A percentile compares a stretch with the other conserved stretches of the same genome.
Conservation (phyloP, 2,113 vertebrate species). For the Colinus virginianus region DNA sequence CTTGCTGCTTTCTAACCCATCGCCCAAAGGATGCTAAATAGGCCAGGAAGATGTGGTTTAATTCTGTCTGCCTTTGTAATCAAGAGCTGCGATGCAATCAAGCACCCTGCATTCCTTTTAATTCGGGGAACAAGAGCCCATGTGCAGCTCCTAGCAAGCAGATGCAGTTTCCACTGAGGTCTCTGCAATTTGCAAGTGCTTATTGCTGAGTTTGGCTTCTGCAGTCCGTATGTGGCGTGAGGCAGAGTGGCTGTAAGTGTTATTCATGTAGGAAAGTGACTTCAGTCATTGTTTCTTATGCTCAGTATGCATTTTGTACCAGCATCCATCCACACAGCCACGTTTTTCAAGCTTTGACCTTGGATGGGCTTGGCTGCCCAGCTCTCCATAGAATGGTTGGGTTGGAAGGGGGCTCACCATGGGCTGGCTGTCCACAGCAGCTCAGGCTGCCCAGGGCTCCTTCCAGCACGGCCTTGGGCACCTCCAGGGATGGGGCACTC, state of each 20-base stretch:
- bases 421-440: neutral
- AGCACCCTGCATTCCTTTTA: conserved; percentile 21
- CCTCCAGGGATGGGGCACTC: too few relatives aligned
- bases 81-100: conserved; percentile 56
- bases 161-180: conserved; percentile 18
- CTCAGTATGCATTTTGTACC: rapidly evolving
- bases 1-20: neutral
- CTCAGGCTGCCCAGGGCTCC: too few relatives aligned
- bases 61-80: conserved; percentile 60
- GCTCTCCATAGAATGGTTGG: neutral
- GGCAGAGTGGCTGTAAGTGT: neutral
- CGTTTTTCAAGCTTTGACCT: neutral
- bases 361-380: neutral
- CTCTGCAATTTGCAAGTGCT: neutral
- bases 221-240: neutral
- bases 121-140: conserved; percentile 19
- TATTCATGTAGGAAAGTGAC: neutral
- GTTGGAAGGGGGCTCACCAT: neutral
- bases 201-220: neutral
- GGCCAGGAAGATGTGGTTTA: conserved; percentile 38
- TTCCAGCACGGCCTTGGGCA: too few relatives aligned
- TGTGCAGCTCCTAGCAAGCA: neutral
- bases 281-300: neutral
- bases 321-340: neutral
- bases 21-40: conserved; percentile 22